Evolutionary conservation across 1,140 invertebrate species (phyloP).

Genomic region (Cheumatopsyche charites): DNA sequence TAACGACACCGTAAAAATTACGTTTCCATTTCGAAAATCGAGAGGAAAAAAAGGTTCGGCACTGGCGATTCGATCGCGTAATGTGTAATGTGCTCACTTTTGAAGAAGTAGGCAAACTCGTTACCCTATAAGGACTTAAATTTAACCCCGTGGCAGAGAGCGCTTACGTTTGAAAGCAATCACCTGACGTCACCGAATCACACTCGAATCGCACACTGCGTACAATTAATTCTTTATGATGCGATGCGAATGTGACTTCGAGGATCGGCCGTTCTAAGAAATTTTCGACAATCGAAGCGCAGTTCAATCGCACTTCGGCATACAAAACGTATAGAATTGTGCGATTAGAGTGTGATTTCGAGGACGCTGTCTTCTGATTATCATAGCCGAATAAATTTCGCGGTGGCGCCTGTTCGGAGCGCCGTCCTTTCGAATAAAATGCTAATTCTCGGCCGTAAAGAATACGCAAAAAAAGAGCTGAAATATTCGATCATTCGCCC

Average conservation of each 20-base stretch:
- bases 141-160: constrained; percentile 40
- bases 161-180: constrained; percentile 19
- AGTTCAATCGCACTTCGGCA: constrained; percentile 19
- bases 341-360: constrained; percentile 16
- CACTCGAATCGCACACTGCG: not conserved
- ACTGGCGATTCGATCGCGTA: not conserved
- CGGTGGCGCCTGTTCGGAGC: constrained; percentile 24
- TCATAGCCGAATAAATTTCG: constrained; percentile 22
- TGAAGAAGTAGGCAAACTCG: constrained; percentile 46
- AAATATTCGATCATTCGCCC: not conserved
- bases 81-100: constrained; percentile 33
- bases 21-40: too few species aligned
- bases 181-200: not conserved
- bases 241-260: too few species aligned
- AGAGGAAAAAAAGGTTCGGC: too few species aligned
- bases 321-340: not conserved
- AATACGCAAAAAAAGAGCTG: not conserved
- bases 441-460: not conserved
- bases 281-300: constrained; percentile 19
- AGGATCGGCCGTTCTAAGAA: constrained; percentile 6
- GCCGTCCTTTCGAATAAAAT: constrained; percentile 19
- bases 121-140: constrained; percentile 46
- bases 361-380: constrained; percentile 11
- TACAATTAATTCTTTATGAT: not conserved
- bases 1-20: too few species aligned